phyloP scores from a whole-genome alignment of 2,113 vertebrate genomes.

The Microtus oregoni region DNA sequence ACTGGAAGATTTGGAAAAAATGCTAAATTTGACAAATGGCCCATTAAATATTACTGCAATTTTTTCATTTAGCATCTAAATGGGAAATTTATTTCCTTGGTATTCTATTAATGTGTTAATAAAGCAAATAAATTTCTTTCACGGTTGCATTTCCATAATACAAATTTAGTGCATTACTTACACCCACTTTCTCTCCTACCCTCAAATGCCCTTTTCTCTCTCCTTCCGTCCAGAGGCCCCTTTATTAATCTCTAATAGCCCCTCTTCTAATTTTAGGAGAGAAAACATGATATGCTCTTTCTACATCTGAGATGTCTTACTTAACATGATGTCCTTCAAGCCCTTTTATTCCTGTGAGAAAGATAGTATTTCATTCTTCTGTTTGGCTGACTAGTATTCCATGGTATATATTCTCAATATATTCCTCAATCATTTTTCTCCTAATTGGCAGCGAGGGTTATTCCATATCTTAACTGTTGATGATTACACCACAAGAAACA shows the following conservation, averaged over 20 bases:
- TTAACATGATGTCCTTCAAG: neutral
- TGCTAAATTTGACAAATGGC: neutral
- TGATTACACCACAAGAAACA: neutral
- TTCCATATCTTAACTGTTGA: neutral
- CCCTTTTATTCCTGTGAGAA: neutral
- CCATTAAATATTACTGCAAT: constrained; percentile 17
- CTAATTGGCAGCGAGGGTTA: neutral
- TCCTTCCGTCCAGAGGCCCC: neutral
- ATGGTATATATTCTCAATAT: neutral
- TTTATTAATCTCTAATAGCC: neutral
- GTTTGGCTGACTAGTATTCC: neutral
- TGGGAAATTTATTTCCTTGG: neutral
- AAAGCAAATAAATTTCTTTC: neutral
- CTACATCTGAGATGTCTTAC: neutral
- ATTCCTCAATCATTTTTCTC: neutral
- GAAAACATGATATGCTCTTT: neutral
- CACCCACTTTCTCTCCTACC: neutral
- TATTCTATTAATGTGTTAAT: neutral
- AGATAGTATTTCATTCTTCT: neutral
- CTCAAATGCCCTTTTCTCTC: neutral
- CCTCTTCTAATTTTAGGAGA: neutral
- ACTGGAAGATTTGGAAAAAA: neutral
- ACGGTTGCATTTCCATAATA: neutral
- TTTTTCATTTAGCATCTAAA: neutral
- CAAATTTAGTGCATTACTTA: neutral